A percentile compares a stretch with the other conserved stretches of the same genome.
Conservation (phyloP, 53 echinoderm and acorn worm genomes). For the Arbacia lixula region DNA sequence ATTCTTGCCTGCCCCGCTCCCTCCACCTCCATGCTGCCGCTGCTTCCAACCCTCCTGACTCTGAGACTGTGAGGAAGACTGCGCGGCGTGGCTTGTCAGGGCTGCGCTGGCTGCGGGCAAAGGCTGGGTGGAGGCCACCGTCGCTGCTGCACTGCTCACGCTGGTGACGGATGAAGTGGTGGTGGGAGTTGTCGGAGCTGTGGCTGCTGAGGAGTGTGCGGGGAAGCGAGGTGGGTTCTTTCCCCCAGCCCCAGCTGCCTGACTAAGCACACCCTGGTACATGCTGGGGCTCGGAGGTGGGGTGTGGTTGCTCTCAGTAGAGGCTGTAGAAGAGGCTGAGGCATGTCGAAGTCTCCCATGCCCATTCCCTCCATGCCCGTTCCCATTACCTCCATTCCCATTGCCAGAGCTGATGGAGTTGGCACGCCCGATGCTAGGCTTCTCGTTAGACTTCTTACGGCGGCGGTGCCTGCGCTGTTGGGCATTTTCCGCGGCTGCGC, state of each 20-base stretch:
- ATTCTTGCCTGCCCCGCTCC: constrained; percentile 22
- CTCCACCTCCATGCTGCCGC: background rate
- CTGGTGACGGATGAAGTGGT: background rate
- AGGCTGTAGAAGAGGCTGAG: constrained; percentile 85
- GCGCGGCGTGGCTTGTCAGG: background rate
- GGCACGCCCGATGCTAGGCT: constrained; percentile 96
- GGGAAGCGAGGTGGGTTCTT: constrained; percentile 15
- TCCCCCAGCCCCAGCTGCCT: no score
- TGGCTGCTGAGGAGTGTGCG: constrained; percentile 32
- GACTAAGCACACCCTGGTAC: no score
- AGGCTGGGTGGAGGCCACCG: background rate
- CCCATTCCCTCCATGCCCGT: constrained; percentile 50
- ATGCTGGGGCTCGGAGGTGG: constrained; percentile 82
- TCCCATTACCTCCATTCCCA: constrained; percentile 59
- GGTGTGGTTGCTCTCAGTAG: constrained; percentile 76
- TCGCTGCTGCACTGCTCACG: background rate
- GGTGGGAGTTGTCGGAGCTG: constrained; percentile 1
- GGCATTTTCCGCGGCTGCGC: constrained; percentile 52
- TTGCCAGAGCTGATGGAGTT: constrained; percentile 73
- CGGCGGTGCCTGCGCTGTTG: constrained; percentile 73
- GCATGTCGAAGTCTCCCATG: constrained; percentile 88
- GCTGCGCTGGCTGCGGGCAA: background rate
- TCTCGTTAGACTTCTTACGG: constrained; percentile 93
- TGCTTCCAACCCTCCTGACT: constrained; percentile 29
- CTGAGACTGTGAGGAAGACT: constrained; percentile 24